Evolutionary conservation across 1,140 invertebrate species (phyloP), one percentile per base, ranked within the genome.

Genomic region (Drosophila sulfurigaster): DNA sequence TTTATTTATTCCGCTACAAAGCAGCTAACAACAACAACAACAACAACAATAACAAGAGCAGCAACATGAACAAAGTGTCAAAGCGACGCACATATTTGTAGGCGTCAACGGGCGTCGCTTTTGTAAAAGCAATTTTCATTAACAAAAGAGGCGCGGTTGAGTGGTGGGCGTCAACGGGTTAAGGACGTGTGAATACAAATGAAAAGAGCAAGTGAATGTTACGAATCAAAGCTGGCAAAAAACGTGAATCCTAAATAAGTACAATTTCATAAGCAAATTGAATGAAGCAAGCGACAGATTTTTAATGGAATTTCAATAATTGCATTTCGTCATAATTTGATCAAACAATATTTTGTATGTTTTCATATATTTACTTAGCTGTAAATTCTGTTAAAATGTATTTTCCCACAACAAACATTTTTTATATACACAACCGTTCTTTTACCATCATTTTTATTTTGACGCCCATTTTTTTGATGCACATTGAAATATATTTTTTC

Each of bases 111-210:
- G 59, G 65, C 60, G 75, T 69, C 59, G 64, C 64, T 65, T 78
- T 71, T 57, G 75, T 41, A 56, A 80, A 80, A 80, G 78, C 78
- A 80, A 80, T 80, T 80, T 80, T 74, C 78, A 80, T 80, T 80
- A 79, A 68, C 75, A 69, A 68, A 67, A 52, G 70, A 57, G 73
- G 73, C 60, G 68, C 60, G 54, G 52, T 52, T 30, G 43, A 46
- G 35, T 25, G 58, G 58, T 45, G 67, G 67, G 58, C 66, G 43
- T 63, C 58, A 58, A 58, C 54, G 63, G 51, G 56, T 59, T 74
- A 74, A 65, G 75, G 54, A 70, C 64, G 70, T 78, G 54, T 60
- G 70, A 71, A 56, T 28, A 57, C 49, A 75, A 75, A 65, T 70
- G 46, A 43, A 65, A 75, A 78, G 52, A 64, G 48, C 54, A 65